These are phyloP conservation scores for Orchesellides sinensis DNA, from an alignment of 2,888 invertebrate species.

Conservation along the genomic window DNA sequence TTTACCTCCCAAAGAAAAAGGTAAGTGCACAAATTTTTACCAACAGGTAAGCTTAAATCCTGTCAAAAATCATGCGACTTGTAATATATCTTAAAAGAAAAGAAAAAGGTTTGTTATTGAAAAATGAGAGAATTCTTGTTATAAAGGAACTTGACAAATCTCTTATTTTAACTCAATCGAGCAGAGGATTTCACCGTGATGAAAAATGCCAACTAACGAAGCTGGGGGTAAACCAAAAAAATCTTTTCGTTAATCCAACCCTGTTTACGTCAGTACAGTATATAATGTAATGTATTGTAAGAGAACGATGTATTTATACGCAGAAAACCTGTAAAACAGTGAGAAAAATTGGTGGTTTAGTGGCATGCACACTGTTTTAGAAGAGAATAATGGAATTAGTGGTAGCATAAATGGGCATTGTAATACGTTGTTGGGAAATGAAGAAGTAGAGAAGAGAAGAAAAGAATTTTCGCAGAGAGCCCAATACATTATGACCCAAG, in stretches of 20 bases:
- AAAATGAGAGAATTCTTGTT: conserved; percentile 6
- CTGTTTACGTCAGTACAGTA: no score
- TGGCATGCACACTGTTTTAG: no score
- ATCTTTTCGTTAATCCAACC: no score
- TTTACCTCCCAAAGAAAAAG: conserved; percentile 13
- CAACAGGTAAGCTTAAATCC: conserved; percentile 21
- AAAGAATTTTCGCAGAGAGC: conserved; percentile 12
- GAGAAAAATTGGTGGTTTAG: conserved; percentile 18
- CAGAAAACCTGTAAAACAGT: conserved; percentile 5
- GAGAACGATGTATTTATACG: no score
- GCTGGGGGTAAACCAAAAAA: no score
- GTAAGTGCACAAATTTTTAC: background rate
- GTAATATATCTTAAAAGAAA: conserved; percentile 39
- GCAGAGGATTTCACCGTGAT: no score
- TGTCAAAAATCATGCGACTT: conserved; percentile 42
- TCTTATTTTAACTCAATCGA: background rate
- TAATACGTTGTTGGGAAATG: background rate
- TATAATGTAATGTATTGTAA: no score
- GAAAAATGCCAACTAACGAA: no score
- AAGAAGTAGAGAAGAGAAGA: background rate
- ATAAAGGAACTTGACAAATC: background rate
- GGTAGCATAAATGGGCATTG: background rate
- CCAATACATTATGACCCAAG: conserved; percentile 8
- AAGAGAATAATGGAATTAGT: background rate
- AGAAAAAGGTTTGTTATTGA: conserved; percentile 21